phyloP scores from a whole-genome alignment of 2,797 vertebrate genomes.

The Siniperca undulata region DNA sequence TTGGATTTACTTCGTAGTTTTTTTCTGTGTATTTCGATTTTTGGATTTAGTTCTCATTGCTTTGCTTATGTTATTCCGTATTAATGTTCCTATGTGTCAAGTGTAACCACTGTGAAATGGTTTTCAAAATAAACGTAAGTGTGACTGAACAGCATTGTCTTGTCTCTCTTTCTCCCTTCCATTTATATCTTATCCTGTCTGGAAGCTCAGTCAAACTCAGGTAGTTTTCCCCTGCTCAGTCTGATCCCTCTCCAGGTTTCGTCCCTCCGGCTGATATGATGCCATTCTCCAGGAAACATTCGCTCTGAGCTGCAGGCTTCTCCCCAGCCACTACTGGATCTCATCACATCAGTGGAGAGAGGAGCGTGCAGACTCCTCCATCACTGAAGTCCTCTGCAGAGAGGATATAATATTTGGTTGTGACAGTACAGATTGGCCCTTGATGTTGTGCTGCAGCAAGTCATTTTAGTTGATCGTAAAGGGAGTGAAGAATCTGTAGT shows the following conservation, averaged over 20 bases:
- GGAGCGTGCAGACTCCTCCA: constrained; percentile 37
- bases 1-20: constrained; percentile 5
- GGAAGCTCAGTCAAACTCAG: constrained; percentile 46
- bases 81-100: background rate
- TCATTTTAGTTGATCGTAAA: constrained; percentile 27
- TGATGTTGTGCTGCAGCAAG: constrained; percentile 32
- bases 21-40: background rate
- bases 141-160: constrained; percentile 10
- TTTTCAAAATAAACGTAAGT: constrained; percentile 47
- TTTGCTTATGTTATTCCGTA: background rate
- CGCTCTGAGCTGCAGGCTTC: constrained; percentile 42
- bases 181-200: constrained; percentile 28
- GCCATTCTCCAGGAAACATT: constrained; percentile 51
- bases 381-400: constrained; percentile 39
- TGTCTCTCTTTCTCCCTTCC: background rate
- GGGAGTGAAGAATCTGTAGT: constrained; percentile 2
- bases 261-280: constrained; percentile 59
- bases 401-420: constrained; percentile 44
- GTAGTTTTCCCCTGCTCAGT: constrained; percentile 34
- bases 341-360: constrained; percentile 43
- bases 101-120: constrained; percentile 9
- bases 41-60: background rate
- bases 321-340: constrained; percentile 39
- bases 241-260: constrained; percentile 67
- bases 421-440: constrained; percentile 27